phyloP scores from a whole-genome alignment of 2,797 vertebrate genomes.

The Eulemur mongoz region DNA sequence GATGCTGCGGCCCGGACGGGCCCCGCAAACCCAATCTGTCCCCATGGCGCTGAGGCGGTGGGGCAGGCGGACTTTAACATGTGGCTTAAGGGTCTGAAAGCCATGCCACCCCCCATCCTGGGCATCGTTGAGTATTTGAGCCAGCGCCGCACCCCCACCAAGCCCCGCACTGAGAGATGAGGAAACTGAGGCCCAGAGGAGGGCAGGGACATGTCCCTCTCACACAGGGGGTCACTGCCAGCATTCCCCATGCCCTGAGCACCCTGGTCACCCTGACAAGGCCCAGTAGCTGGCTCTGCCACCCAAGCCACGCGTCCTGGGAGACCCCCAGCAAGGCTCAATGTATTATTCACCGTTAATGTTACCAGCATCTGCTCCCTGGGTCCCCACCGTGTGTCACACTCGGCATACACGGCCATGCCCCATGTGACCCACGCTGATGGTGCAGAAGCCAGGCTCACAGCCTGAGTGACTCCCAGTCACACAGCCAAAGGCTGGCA shows the following conservation, averaged over 20 bases:
- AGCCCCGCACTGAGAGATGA: not conserved
- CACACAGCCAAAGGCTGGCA: not conserved
- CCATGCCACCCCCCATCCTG: not conserved
- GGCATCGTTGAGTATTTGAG: not conserved
- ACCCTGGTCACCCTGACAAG: not conserved
- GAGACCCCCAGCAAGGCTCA: no score
- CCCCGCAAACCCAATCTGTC: not conserved
- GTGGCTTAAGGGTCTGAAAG: not conserved
- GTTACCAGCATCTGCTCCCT: accelerated
- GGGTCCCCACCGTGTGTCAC: accelerated
- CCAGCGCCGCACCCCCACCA: not conserved
- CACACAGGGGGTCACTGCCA: no score
- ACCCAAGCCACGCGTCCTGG: accelerated
- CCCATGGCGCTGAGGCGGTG: accelerated
- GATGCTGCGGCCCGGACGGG: not conserved
- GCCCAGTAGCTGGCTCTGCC: not conserved
- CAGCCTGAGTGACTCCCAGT: not conserved
- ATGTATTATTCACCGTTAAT: not conserved
- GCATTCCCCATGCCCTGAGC: accelerated
- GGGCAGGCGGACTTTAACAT: not conserved
- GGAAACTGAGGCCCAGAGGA: not conserved
- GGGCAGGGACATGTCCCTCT: accelerated
- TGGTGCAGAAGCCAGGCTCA: accelerated
- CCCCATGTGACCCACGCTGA: accelerated
- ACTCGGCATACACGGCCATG: accelerated